These are phyloP conservation scores for Leptodactylus fallax DNA, from an alignment of 2,797 vertebrate species.

Conservation along the genomic window DNA sequence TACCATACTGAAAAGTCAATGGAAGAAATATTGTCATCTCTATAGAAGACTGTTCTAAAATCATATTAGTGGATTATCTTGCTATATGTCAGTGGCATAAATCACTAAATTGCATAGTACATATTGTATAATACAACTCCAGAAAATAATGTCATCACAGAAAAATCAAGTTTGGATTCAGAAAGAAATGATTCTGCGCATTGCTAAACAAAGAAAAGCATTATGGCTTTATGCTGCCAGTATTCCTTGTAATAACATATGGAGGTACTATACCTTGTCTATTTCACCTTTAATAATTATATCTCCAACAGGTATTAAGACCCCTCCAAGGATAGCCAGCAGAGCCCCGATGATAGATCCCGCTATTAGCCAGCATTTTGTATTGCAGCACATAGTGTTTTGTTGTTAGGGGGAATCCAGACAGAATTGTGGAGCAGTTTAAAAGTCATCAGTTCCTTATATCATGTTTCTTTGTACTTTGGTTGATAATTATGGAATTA, in stretches of 20 bases:
- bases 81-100: no score
- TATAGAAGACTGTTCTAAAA: no score
- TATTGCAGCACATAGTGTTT: conserved; percentile 73
- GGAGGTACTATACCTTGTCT: conserved; percentile 77
- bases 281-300: conserved; percentile 80
- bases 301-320: conserved; percentile 88
- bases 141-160: neutral
- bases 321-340: conserved; percentile 83
- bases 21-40: no score
- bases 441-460: conserved; percentile 18
- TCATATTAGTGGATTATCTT: no score
- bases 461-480: conserved; percentile 38
- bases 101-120: no score
- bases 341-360: conserved; percentile 81
- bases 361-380: conserved; percentile 75
- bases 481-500: conserved; percentile 53
- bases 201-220: neutral
- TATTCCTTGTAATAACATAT: neutral
- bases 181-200: neutral
- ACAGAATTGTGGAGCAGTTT: conserved; percentile 32
- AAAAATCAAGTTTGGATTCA: neutral
- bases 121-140: neutral
- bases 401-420: neutral
- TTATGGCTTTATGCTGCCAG: neutral
- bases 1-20: no score